Base-by-base conservation (phyloP, 2,888 invertebrate genomes). In the Dascillus cervinus region DNA sequence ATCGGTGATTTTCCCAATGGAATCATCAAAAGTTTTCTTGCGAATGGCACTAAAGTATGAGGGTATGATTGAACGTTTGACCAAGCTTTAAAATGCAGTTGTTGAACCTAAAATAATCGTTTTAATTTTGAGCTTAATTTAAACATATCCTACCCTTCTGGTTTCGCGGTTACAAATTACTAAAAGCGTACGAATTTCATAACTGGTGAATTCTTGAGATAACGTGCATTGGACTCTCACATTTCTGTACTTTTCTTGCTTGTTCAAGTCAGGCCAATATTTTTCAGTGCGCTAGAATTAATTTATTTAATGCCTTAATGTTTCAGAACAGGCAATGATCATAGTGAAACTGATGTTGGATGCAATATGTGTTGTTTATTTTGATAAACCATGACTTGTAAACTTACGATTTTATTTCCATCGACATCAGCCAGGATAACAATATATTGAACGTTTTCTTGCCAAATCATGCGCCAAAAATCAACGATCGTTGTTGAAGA, bases 31-130 rank as follows among this genome's bases (percentile, higher is more conserved):
- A 70, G 43, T 42, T 58, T 62, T 39, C 35, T 30, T 11, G 43
- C 27, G 21, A 46, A 43, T 3, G 42, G 41, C 4, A 39, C 37
- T 14, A 46, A 39, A 26, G 41, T 44, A 28, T 42, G 41, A 11
- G 39, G 22, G 24, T 40, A 37, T 17, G 34, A n/a, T 11, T 71
- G 72, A 3, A 71, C 64, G 2, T 66, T 71, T 0, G 72, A 71
- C 72, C 72, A 72, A 2, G 65, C 60, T 2, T 64, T 67, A 39
- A 66, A 72, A 38, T 72, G 71, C 9, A 70, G 47, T 31, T 72
- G 71, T 22, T 58, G 49, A 1, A 71, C 44, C 69, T 70, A 15
- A 26, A 33, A 3, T 2, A 3, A 28, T 17, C 24, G 12, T 11
- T 22, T 8, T 22, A 10, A 3, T 22, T 11, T n/a, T n/a, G n/a